Base-by-base conservation (phyloP, 2,797 vertebrate genomes). In the Sebastes elongatus region DNA sequence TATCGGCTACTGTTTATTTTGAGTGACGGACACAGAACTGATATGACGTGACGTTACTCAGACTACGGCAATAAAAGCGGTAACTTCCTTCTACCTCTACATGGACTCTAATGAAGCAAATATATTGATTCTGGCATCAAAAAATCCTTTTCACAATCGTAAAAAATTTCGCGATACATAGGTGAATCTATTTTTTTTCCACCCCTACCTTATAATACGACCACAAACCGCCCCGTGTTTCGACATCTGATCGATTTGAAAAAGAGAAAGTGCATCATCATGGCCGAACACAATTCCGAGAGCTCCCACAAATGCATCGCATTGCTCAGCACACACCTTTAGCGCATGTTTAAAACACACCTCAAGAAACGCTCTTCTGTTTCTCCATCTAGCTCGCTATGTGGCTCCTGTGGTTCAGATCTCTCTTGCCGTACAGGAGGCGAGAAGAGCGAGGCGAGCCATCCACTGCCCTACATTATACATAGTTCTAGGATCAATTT, bases 401-500 rank as follows among this genome's bases (percentile, higher is more conserved):
- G 73, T 65, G 63, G 86, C 80, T 82, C 80, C 83, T 55, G 74
- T 25, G 69, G 84, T 69, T 71, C 20, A 57, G 76, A 63, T 76
- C 71, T 81, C 68, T 87, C 77, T 81, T 65, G 68, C 88, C 82
- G 73, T 88, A 86, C 76, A 61, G 86, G 84, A 88, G 82, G 65
- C 67, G 46, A 86, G 76, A 77, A 78, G 83, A 86, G 78, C 68
- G 42, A 90, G 84, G 79, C 86, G 68, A 83, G 80, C 84, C 68
- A 66, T 87, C 90, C 90, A 77, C 88, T 84, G 84, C 83, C 86
- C 93, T 95, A 93, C 95, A 95, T 96, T 95, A 95, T 93, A 94
- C 93, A 95, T 94, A 91, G 92, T 86, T 91, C 74, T 78, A 81
- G 82, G 92, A 95, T 96, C 95, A 93, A 96, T 96, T 92, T 89